These are phyloP conservation scores for Vireo griseus DNA, from an alignment of 2,797 vertebrate genomes.

Conservation along the genomic window DNA sequence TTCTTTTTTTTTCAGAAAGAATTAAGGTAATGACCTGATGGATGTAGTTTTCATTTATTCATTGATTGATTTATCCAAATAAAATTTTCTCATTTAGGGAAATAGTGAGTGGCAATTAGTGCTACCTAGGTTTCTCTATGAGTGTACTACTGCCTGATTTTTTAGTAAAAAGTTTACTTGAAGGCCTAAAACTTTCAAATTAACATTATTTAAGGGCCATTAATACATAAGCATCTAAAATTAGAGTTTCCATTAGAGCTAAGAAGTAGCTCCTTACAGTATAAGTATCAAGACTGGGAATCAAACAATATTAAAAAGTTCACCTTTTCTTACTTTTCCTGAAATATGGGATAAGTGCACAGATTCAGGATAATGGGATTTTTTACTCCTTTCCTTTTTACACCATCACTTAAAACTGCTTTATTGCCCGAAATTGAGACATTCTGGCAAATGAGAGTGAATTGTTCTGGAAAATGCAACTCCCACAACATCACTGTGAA, in stretches of 20 bases:
- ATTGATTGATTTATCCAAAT: background rate
- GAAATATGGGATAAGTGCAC: background rate
- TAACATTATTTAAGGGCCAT: background rate
- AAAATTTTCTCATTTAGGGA: background rate
- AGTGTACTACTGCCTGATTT: background rate
- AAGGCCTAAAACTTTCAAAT: background rate
- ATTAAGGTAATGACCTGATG: background rate
- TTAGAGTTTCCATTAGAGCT: background rate
- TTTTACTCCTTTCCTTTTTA: background rate
- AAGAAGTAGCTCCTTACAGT: background rate
- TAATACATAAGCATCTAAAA: background rate
- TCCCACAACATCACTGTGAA: background rate
- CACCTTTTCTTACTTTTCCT: background rate
- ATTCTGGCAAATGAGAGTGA: background rate
- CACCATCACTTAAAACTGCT: background rate
- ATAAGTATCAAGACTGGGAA: background rate
- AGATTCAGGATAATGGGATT: background rate
- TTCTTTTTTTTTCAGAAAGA: background rate
- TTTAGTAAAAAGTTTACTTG: background rate
- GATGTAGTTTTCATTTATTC: background rate
- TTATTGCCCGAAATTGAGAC: background rate
- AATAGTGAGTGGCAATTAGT: background rate
- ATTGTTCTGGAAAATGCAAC: background rate
- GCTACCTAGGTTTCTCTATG: background rate
- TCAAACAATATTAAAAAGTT: background rate